Conservation (phyloP, 2,888 invertebrate species). For the Xestoiulus laeticollis region DNA sequence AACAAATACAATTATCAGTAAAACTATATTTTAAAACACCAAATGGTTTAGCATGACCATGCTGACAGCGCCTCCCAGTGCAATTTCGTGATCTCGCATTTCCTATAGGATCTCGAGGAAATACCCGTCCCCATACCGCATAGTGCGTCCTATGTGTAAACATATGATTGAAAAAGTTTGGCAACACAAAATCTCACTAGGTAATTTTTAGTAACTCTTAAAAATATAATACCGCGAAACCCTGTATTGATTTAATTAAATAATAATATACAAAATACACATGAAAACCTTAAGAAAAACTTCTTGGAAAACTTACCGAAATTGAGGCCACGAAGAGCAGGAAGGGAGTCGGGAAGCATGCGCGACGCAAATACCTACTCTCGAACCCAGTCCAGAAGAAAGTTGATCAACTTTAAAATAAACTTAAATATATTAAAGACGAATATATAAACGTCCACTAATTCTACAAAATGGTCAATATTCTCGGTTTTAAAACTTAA, state of each 20-base stretch:
- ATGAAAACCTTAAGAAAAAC: background rate
- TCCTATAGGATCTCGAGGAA: background rate
- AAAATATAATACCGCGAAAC: background rate
- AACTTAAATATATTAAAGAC: background rate
- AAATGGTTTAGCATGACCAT: background rate
- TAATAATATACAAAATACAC: background rate
- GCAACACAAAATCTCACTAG: background rate
- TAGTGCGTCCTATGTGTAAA: slow-evolving; percentile 16
- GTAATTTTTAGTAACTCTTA: background rate
- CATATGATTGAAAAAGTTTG: slow-evolving; percentile 2
- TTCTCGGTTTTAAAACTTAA: background rate
- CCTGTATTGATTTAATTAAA: background rate
- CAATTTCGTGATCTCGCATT: background rate
- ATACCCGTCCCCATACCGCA: background rate
- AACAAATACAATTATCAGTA: background rate
- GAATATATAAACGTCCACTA: background rate
- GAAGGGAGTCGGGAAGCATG: background rate
- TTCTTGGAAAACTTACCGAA: background rate
- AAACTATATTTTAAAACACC: background rate
- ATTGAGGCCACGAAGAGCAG: slow-evolving; percentile 16
- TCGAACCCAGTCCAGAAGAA: background rate
- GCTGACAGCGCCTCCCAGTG: background rate
- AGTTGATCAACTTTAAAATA: background rate
- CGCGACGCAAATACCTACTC: slow-evolving; percentile 23
- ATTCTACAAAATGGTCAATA: background rate